phyloP scores from a whole-genome alignment of 2,888 invertebrate species.

The Tipula lateralis region DNA sequence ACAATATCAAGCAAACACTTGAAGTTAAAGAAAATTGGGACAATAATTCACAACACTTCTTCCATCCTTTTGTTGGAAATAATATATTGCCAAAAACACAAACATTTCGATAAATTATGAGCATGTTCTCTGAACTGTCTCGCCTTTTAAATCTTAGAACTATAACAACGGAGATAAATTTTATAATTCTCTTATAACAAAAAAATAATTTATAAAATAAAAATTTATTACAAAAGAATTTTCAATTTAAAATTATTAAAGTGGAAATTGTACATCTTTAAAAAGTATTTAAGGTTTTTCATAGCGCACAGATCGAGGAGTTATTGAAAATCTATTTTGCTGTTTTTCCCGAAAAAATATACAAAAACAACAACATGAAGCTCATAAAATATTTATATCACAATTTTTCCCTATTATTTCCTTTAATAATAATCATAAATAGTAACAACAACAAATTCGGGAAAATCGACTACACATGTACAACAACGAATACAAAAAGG shows the following conservation, averaged over 20 bases:
- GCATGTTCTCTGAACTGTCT: not conserved
- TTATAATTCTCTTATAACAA: not conserved
- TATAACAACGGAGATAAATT: not conserved
- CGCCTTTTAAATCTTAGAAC: not conserved
- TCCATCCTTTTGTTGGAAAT: not conserved
- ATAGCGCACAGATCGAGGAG: not conserved
- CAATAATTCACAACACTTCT: not conserved
- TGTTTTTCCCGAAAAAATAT: not conserved
- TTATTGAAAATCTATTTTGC: not conserved
- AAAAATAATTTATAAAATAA: not conserved
- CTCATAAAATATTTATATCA: not conserved
- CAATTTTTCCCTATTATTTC: not conserved
- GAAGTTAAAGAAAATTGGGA: not conserved
- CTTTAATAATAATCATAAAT: not conserved
- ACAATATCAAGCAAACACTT: too few relatives aligned
- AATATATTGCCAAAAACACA: not conserved
- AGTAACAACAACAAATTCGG: not conserved
- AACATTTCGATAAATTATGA: not conserved
- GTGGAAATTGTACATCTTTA: not conserved
- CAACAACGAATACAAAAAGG: not conserved
- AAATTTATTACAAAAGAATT: not conserved
- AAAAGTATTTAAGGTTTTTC: not conserved
- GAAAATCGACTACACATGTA: not conserved
- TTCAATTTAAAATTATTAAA: conserved; percentile 11
- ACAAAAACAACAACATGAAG: not conserved